Percentiles rank a stretch among this genome's conserved stretches.
Evolutionary conservation across 2,888 invertebrate genomes (phyloP).

Genomic region (Heteromyza rotundicornis): DNA sequence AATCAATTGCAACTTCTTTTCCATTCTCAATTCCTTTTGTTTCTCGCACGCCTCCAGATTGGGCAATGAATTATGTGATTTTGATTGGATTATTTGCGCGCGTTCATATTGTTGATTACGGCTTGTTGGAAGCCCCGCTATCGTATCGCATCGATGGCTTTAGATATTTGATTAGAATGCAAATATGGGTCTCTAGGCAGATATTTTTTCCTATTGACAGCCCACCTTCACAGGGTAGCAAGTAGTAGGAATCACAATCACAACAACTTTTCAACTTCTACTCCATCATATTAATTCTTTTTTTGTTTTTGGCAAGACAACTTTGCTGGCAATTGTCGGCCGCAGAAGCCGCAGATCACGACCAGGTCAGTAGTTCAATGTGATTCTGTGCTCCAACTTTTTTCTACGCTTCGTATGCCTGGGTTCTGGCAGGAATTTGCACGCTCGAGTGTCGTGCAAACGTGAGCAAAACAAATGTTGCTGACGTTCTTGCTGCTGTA

Average conservation of each 20-base stretch:
- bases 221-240: too few relatives aligned
- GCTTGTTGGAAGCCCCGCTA: not conserved
- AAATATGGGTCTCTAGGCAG: not conserved
- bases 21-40: not conserved
- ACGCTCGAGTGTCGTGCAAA: constrained; percentile 31
- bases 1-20: constrained; percentile 38
- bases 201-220: not conserved
- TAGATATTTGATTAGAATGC: not conserved
- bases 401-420: not conserved
- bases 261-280: not conserved
- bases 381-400: constrained; percentile 32
- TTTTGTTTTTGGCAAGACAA: not conserved
- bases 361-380: constrained; percentile 58
- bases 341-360: constrained; percentile 47
- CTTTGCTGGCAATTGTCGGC: constrained; percentile 15
- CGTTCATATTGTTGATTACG: constrained; percentile 8
- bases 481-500: not conserved
- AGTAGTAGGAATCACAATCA: too few relatives aligned
- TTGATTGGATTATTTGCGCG: constrained; percentile 27
- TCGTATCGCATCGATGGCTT: not conserved
- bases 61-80: constrained; percentile 31
- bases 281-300: not conserved
- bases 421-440: constrained; percentile 21
- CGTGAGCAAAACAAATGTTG: constrained; percentile 24
- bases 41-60: constrained; percentile 15